phyloP scores from a whole-genome alignment of 2,797 vertebrate species.

The Clarias platycephalus region DNA sequence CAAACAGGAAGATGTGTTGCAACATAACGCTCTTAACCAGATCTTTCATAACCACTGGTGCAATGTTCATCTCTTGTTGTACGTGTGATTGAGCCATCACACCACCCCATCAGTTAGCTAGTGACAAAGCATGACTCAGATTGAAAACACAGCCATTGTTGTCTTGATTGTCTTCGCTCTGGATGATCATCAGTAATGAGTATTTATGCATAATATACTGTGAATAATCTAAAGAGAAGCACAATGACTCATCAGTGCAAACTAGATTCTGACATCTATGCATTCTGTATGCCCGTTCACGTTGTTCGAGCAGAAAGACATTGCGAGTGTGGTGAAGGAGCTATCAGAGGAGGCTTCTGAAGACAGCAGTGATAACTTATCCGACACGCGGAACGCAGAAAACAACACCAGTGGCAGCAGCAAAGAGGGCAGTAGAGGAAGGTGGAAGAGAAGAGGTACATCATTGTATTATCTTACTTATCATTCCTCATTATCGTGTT shows the following conservation, averaged over 20 bases:
- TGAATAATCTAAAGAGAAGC: constrained; percentile 13
- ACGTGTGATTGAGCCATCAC: not conserved
- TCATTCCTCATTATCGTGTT: not conserved
- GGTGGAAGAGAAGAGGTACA: constrained; percentile 92
- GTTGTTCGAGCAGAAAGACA: constrained; percentile 82
- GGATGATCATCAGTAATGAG: constrained; percentile 6
- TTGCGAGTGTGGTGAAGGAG: constrained; percentile 84
- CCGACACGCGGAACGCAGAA: constrained; percentile 85
- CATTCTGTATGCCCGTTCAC: constrained; percentile 19
- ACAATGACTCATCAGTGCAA: constrained; percentile 10
- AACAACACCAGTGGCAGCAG: constrained; percentile 75
- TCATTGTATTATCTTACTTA: not conserved
- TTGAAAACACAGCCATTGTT: constrained; percentile 19
- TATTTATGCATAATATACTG: not conserved
- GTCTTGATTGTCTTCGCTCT: not conserved
- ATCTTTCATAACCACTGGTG: constrained; percentile 21
- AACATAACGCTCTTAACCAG: constrained; percentile 14
- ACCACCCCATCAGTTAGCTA: not conserved
- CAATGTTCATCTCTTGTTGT: not conserved
- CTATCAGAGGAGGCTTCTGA: constrained; percentile 89
- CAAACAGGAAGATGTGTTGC: constrained; percentile 33
- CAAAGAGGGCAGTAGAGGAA: constrained; percentile 81
- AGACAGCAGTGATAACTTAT: constrained; percentile 90
- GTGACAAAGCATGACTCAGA: constrained; percentile 6
- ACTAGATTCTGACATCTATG: constrained; percentile 19